phyloP scores from a whole-genome alignment of 2,113 vertebrate genomes.

The Eublepharis macularius region DNA sequence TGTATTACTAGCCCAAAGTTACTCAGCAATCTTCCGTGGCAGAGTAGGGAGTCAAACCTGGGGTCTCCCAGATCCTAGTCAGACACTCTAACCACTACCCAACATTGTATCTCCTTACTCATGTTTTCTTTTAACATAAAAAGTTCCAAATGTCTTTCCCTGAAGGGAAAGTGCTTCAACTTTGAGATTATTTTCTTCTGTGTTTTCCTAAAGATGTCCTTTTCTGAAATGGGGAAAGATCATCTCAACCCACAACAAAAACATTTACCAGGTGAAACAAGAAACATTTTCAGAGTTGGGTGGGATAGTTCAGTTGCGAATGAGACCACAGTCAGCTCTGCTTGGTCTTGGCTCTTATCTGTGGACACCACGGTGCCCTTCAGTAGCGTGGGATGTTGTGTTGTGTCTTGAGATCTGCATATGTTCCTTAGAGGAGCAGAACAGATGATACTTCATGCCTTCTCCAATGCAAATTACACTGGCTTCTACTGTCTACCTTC shows the following conservation, averaged over 20 bases:
- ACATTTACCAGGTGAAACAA: not conserved
- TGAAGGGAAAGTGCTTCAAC: too few species aligned
- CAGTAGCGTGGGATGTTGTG: not conserved
- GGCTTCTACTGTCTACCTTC: not conserved
- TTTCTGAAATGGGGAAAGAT: not conserved
- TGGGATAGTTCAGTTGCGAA: not conserved
- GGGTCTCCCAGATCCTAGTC: too few species aligned
- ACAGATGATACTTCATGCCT: not conserved
- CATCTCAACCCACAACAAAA: not conserved
- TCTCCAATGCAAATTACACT: not conserved
- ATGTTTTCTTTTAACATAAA: too few species aligned
- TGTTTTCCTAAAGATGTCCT: not conserved
- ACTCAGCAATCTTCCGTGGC: too few species aligned
- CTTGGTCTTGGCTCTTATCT: not conserved
- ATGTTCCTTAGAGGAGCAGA: not conserved
- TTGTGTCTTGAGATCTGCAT: not conserved
- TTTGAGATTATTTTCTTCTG: not conserved
- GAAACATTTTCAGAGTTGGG: not conserved
- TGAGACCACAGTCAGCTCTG: not conserved
- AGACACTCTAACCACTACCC: too few species aligned
- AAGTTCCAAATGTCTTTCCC: too few species aligned
- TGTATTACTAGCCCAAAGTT: too few species aligned
- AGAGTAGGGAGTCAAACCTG: too few species aligned
- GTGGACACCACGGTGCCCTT: not conserved
- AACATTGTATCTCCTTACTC: too few species aligned